Base-by-base conservation (phyloP, 2,113 vertebrate species). In the Pelvicachromis taeniatus region DNA sequence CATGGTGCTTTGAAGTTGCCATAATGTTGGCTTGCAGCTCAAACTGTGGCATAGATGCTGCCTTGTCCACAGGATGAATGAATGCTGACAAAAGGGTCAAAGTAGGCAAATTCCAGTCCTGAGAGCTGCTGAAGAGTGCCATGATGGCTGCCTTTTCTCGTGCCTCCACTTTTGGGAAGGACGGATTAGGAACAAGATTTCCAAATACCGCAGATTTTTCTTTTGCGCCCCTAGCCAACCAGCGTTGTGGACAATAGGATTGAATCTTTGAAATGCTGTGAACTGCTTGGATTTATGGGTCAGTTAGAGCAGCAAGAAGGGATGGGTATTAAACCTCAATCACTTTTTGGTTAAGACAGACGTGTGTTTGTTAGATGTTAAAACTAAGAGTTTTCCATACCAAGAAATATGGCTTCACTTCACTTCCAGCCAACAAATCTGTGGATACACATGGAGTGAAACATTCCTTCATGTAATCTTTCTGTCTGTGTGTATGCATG, bases 51-150 rank as follows among this genome's bases (percentile, higher is more conserved):
- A 94, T 88, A 94, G 95, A 92, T 86, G 87, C 85, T 7, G 91
- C 92, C 93, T 95, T 94, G 92, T 96, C 90, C 85, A 92, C 87
- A 40, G 93, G 91, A 91, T 94, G 93, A 95, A 95, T 94, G 93
- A 94, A 89, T 89, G 90, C 89, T 93, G 89, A 94, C 94, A 92
- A 93, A 93, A 93, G 89, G 84, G 88, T 91, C 83, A 77, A 45
- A 86, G 75, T n/a, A 78, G 90, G 90, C 85, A 53, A 58, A 77
- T 89, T 89, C 93, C 82, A 87, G 85, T 26, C 42, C 70, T 14
- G 45, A 82, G 86, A 91, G 85, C 84, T 53, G 80, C 83, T 89
- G 87, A 91, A 42, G 78, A 86, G 40, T 61, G 54, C 77, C 78
- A 56, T 12, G 77, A 81, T 38, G 78, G 80, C 86, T 65, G 50